Conservation (phyloP, 1,140 invertebrate genomes). For the Heliothis virescens region DNA sequence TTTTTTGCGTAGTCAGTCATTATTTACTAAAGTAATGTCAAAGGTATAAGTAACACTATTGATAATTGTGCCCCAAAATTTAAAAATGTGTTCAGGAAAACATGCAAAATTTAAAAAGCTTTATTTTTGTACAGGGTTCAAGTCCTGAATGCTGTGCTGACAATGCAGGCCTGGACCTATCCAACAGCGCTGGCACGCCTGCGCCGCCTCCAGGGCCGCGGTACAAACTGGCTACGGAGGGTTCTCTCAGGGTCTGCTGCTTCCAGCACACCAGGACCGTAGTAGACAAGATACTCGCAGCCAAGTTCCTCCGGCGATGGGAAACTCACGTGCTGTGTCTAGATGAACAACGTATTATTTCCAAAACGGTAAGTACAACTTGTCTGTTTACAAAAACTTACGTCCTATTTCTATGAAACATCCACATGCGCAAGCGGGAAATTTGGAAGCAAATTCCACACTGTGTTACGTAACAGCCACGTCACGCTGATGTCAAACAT, state of each 20-base stretch:
- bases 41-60: no score
- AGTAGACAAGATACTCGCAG: slow-evolving; percentile 93
- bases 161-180: slow-evolving; percentile 73
- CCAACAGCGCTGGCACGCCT: slow-evolving; percentile 65
- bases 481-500: slow-evolving; percentile 30
- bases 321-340: slow-evolving; percentile 92
- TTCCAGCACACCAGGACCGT: slow-evolving; percentile 93
- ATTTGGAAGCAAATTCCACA: not conserved
- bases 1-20: no score
- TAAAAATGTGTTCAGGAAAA: no score
- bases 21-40: no score
- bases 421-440: not conserved
- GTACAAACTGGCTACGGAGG: slow-evolving; percentile 92
- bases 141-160: slow-evolving; percentile 81
- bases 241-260: slow-evolving; percentile 92
- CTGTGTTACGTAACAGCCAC: not conserved
- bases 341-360: slow-evolving; percentile 90
- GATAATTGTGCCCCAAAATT: no score
- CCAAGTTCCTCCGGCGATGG: slow-evolving; percentile 93
- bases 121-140: slow-evolving; percentile 69
- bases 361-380: slow-evolving; percentile 90
- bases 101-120: no score
- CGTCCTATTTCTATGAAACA: not conserved
- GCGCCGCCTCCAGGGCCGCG: slow-evolving; percentile 88
- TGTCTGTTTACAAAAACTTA: slow-evolving; percentile 5